phyloP scores from a whole-genome alignment of 2,797 vertebrate species.

The Liparis tanakae region DNA sequence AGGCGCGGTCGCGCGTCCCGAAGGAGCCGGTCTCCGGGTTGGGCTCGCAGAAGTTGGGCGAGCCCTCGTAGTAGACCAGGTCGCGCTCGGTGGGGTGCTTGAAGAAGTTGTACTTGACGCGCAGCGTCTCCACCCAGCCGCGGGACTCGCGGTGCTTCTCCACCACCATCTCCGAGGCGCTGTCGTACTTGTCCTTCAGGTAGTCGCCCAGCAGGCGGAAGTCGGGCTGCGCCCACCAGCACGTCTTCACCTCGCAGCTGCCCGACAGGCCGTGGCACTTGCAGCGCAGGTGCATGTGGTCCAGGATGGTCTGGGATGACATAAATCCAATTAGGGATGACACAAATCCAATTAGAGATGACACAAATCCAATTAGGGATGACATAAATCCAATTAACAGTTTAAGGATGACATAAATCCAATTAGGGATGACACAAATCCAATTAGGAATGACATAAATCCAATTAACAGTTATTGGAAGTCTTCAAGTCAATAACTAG shows the following conservation, averaged over 20 bases:
- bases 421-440: too few species aligned
- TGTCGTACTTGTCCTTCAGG: conserved; percentile 98
- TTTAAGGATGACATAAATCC: too few species aligned
- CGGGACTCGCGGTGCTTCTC: conserved; percentile 96
- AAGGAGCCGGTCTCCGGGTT: conserved; percentile 96
- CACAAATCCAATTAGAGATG: background rate
- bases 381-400: background rate
- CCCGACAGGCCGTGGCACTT: conserved; percentile 97
- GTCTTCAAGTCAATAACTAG: too few species aligned
- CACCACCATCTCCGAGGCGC: conserved; percentile 98
- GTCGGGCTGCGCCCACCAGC: conserved; percentile 98
- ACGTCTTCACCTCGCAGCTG: conserved; percentile 98
- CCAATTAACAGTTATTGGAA: too few species aligned
- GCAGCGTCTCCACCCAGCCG: conserved; percentile 95
- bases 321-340: background rate
- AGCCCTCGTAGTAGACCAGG: conserved; percentile 97
- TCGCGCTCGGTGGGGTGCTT: conserved; percentile 96
- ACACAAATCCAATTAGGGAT: background rate
- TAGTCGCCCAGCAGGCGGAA: conserved; percentile 96
- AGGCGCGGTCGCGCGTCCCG: conserved; percentile 93
- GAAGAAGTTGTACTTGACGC: conserved; percentile 95
- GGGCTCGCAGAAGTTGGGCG: conserved; percentile 97
- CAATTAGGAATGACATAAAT: too few species aligned
- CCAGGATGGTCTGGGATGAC: conserved; percentile 88
- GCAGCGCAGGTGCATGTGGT: conserved; percentile 98